Evolutionary conservation across 2,797 vertebrate species (phyloP).

Genomic region (Helostoma temminkii): DNA sequence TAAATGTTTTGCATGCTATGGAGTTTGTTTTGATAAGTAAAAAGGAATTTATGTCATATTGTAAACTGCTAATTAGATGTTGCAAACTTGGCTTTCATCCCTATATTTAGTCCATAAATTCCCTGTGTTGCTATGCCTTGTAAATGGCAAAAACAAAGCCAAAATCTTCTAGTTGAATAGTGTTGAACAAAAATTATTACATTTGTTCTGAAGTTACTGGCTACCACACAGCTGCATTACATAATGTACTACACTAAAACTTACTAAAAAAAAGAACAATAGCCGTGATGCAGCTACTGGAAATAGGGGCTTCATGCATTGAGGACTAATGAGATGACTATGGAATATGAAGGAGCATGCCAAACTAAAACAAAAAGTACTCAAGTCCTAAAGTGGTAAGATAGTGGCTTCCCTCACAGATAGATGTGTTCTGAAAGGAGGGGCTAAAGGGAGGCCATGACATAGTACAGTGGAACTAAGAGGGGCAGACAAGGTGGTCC

Average conservation of each 20-base stretch:
- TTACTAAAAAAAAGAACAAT: not conserved
- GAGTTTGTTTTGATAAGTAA: not conserved
- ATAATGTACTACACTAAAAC: not conserved
- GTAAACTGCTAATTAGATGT: too few species aligned
- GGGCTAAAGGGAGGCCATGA: conserved; percentile 48
- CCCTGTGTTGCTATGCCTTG: too few species aligned
- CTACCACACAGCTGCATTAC: not conserved
- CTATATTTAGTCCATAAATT: too few species aligned
- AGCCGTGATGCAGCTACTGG: not conserved
- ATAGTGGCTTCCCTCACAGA: conserved; percentile 47
- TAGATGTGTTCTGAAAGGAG: conserved; percentile 68
- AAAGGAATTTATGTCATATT: too few species aligned
- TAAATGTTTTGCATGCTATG: not conserved
- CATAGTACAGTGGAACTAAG: conserved; percentile 21
- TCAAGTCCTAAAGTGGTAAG: conserved; percentile 43
- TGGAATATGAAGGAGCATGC: conserved; percentile 30
- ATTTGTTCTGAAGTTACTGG: not conserved
- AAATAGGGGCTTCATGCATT: not conserved
- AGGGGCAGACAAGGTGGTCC: conserved; percentile 54
- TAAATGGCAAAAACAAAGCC: not conserved
- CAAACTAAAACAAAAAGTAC: conserved; percentile 39
- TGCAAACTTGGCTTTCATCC: not conserved
- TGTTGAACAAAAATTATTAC: not conserved
- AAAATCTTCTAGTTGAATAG: not conserved
- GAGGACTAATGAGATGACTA: conserved; percentile 43